A percentile compares a stretch with the other conserved stretches of the same genome.
phyloP scores from a whole-genome alignment of 2,113 vertebrate species.

The Zosterops borbonicus region DNA sequence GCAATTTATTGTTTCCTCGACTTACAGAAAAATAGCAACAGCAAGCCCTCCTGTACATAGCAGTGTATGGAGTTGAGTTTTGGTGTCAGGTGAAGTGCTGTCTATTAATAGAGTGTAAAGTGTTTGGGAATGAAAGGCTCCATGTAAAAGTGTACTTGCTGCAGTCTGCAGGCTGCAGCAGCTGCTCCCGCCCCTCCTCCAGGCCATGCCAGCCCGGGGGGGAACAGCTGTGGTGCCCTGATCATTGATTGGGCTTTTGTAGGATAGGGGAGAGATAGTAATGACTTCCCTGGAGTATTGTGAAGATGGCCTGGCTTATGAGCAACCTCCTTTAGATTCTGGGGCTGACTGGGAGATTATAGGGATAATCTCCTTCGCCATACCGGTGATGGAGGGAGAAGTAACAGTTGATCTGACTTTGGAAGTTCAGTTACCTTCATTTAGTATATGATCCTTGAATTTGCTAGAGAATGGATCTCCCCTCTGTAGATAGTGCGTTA shows the following conservation, averaged over 20 bases:
- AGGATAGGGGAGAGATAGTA: not conserved
- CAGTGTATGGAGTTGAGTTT: not conserved
- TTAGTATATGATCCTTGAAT: not conserved
- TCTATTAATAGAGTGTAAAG: constrained; percentile 11
- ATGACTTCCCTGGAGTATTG: not conserved
- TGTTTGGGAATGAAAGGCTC: not conserved
- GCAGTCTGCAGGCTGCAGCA: not conserved
- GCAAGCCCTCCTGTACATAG: not conserved
- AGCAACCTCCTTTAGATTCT: not conserved
- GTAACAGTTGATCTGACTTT: not conserved
- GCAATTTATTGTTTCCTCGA: not conserved
- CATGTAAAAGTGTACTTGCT: not conserved
- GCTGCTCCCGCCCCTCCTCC: not conserved
- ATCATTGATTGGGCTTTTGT: not conserved
- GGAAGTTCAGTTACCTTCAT: not conserved
- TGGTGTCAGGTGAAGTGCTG: not conserved
- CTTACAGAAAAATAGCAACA: not conserved
- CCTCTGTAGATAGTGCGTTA: not conserved
- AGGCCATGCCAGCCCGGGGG: not conserved
- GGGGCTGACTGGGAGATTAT: not conserved
- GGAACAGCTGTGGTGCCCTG: not conserved
- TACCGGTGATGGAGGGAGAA: not conserved
- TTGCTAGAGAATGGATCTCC: not conserved
- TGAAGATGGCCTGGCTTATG: not conserved
- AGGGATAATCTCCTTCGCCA: not conserved